Evolutionary conservation across 2,797 vertebrate species (phyloP).

Genomic region (Pseudochirops corinnae): DNA sequence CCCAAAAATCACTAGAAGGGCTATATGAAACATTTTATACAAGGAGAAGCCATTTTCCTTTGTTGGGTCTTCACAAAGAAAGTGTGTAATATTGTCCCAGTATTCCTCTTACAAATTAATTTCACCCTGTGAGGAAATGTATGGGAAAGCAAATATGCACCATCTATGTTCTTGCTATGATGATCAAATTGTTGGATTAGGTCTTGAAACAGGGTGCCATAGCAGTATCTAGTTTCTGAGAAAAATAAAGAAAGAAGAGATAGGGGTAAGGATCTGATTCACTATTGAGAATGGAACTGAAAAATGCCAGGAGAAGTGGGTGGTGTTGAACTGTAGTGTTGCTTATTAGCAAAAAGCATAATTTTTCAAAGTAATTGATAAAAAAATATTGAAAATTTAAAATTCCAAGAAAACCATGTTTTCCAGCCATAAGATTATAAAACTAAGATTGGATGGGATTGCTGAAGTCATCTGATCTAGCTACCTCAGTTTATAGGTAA

Average conservation of each 20-base stretch:
- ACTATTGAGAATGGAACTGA: neutral
- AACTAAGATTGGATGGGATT: neutral
- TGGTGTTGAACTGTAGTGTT: neutral
- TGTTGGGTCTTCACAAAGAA: neutral
- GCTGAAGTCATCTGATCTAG: neutral
- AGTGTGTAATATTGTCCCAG: neutral
- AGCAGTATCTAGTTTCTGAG: neutral
- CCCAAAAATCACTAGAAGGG: too few species aligned
- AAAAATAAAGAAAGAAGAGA: neutral
- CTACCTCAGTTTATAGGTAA: neutral
- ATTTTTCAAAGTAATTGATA: neutral
- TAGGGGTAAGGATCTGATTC: neutral
- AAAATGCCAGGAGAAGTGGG: neutral
- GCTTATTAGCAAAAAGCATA: neutral
- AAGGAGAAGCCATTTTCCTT: neutral
- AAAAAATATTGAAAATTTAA: neutral
- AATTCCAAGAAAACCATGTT: neutral
- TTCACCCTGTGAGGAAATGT: neutral
- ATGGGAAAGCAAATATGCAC: neutral
- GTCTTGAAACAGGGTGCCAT: neutral
- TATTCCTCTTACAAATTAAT: conserved; percentile 26
- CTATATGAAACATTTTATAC: neutral
- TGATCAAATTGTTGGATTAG: conserved; percentile 8
- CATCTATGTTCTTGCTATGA: neutral
- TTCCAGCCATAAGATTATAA: neutral